Evolutionary conservation across 2,113 vertebrate species (phyloP).

Genomic region (Onychorhynchus coronatus): DNA sequence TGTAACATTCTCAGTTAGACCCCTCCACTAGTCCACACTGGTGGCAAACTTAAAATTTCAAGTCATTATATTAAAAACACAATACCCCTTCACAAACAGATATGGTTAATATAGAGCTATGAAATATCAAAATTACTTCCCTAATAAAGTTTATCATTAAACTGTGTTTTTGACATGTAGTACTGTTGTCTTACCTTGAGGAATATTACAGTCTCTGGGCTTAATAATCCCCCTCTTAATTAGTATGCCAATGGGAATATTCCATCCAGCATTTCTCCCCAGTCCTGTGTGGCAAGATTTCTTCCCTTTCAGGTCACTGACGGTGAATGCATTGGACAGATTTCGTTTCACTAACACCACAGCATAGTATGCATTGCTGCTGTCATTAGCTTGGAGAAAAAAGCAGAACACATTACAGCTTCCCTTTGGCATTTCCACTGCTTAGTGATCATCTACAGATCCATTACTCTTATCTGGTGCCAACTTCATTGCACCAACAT

Average conservation of each 20-base stretch:
- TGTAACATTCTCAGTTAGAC: background rate
- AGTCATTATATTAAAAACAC: background rate
- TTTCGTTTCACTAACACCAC: conserved; percentile 85
- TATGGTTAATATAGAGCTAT: background rate
- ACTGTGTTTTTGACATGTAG: background rate
- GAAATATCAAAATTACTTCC: background rate
- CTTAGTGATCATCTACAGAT: background rate
- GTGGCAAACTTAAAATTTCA: background rate
- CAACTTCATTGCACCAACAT: background rate
- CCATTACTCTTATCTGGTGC: background rate
- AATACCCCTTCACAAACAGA: background rate
- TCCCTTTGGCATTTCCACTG: background rate
- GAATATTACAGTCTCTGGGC: conserved; percentile 76
- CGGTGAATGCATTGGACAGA: conserved; percentile 70
- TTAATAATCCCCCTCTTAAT: conserved; percentile 82
- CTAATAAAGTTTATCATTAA: background rate
- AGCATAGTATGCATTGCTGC: conserved; percentile 81
- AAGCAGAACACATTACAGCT: background rate
- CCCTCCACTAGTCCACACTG: background rate
- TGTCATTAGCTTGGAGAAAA: conserved; percentile 69
- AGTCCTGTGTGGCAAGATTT: conserved; percentile 88
- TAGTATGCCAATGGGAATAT: conserved; percentile 81
- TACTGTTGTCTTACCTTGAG: conserved; percentile 77
- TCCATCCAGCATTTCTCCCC: conserved; percentile 86
- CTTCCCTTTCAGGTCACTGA: conserved; percentile 80